Evolutionary conservation across 2,888 invertebrate genomes (phyloP), one percentile per base, ranked within the genome.

Genomic region (Gastrophysa polygoni): DNA sequence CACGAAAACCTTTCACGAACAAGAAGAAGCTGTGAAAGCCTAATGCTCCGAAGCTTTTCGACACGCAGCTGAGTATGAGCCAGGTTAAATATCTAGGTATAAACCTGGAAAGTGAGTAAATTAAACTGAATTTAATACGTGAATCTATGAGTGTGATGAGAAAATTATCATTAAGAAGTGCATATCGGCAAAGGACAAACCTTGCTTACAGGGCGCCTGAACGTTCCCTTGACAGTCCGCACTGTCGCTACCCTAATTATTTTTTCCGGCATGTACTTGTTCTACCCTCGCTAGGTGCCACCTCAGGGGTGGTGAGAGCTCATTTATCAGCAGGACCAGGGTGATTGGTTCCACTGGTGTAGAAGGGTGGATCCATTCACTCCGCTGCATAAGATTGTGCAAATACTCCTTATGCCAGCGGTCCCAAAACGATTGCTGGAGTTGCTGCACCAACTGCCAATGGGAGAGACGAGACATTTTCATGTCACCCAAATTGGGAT

Each of bases 371-470:
- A 20, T 46, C 46, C 46, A 46, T 14, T 46, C 14, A 1, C 8
- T 8, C 14, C 46, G 8, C 8, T 46, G 46, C 14, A 18, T 17
- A 17, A 46, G 46, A 14, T 46, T 11, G 46, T 46, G 17, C n/a
- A 46, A 20, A 20, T 46, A 46, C 10, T 32, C 29, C 10, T 10
- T 4, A 32, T 32, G 29, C 29, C 29, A 32, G 29, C 29, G 29
- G 7, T 49, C 17, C 29, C 49, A 57, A n/a, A 32, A 48, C 4
- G 18, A n/a, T 17, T 48, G 57, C 14, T 47, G 47, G 7, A 57
- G 28, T n/a, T 29, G 46, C 47, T 57, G 57, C 16, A 57, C 29
- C 17, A 57, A 21, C 21, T 57, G 46, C 57, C 57, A 57, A 2
- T 34, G 18, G 11, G 11, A 18, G n/a, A n/a, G 48, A 29, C 2